Evolutionary conservation across 2,888 invertebrate genomes (phyloP).

Genomic region (Plagodis pulveraria): DNA sequence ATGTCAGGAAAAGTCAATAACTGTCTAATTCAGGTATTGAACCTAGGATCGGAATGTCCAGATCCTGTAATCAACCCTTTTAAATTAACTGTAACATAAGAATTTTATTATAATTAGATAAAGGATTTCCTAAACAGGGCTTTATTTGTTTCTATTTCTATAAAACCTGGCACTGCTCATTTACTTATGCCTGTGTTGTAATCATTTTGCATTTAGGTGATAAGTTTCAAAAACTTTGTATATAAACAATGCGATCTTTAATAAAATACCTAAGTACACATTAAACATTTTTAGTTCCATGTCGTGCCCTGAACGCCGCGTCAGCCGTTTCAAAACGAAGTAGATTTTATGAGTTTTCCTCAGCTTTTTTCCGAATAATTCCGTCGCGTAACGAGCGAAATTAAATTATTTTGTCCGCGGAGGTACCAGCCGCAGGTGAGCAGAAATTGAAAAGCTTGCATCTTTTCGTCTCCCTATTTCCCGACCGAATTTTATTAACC

Average conservation of each 20-base stretch:
- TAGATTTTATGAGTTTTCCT: conserved; percentile 71
- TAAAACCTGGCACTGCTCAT: background rate
- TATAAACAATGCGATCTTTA: conserved; percentile 47
- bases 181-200: too few relatives aligned
- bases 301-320: conserved; percentile 56
- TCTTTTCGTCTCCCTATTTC: conserved; percentile 32
- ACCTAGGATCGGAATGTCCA: too few relatives aligned
- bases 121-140: too few relatives aligned
- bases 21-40: too few relatives aligned
- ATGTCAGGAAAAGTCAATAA: too few relatives aligned
- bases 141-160: background rate
- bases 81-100: too few relatives aligned
- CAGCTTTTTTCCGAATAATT: conserved; percentile 68
- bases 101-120: too few relatives aligned
- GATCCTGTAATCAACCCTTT: too few relatives aligned
- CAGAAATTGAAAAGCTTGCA: conserved; percentile 52
- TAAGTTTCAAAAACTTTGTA: conserved; percentile 21
- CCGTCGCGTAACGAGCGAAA: conserved; percentile 63
- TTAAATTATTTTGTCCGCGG: conserved; percentile 66
- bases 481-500: conserved; percentile 37
- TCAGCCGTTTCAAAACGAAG: conserved; percentile 63
- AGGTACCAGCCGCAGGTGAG: conserved; percentile 52
- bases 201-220: too few relatives aligned
- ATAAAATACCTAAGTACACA: conserved; percentile 20
- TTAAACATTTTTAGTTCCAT: conserved; percentile 61